phyloP scores from a whole-genome alignment of 2,113 vertebrate species.

The Coptodon bakossiorum region DNA sequence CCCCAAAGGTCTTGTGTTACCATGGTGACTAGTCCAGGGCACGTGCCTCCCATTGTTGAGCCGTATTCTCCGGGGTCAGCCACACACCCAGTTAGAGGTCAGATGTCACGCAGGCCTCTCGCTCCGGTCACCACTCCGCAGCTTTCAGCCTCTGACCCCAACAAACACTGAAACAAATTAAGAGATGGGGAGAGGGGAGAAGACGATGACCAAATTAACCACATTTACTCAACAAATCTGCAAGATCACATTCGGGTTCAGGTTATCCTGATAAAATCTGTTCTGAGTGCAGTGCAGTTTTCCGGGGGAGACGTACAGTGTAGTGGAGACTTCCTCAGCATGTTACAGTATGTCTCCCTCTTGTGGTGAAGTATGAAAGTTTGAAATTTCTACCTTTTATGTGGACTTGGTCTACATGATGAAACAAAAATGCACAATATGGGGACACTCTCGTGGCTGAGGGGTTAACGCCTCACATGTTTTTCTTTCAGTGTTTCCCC shows the following conservation, averaged over 20 bases:
- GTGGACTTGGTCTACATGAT: neutral
- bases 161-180: constrained; percentile 85
- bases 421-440: neutral
- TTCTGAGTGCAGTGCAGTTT: neutral
- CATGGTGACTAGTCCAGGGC: constrained; percentile 82
- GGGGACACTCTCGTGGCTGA: neutral
- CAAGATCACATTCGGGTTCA: neutral
- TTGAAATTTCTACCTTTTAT: neutral
- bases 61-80: constrained; percentile 78
- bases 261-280: neutral
- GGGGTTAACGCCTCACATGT: neutral
- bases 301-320: neutral
- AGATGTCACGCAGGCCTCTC: constrained; percentile 67
- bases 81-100: constrained; percentile 71
- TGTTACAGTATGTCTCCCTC: constrained; percentile 60
- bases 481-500: neutral
- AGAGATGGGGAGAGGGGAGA: constrained; percentile 44
- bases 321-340: neutral
- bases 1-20: constrained; percentile 78
- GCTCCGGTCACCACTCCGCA: constrained; percentile 73
- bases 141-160: constrained; percentile 74
- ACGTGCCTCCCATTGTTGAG: constrained; percentile 87
- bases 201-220: neutral
- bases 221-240: neutral
- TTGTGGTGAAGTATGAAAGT: constrained; percentile 49